Evolutionary conservation across 2,113 vertebrate genomes (phyloP), one percentile per base, ranked within the genome.

Genomic region (Mesitornis unicolor): DNA sequence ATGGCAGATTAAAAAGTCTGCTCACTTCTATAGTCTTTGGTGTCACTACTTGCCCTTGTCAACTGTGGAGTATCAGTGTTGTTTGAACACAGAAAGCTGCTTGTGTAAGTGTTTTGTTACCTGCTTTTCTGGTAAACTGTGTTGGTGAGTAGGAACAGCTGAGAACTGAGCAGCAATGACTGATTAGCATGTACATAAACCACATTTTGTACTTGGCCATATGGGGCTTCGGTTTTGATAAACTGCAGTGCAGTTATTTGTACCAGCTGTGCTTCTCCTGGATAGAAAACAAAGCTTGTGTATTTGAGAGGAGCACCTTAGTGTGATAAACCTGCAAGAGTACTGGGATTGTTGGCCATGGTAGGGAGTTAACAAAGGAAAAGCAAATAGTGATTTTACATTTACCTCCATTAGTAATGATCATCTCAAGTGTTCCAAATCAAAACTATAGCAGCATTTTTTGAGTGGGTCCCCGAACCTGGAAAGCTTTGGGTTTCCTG

Each of bases 21-120:
- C 42, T 65, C 0, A 0, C n/a, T 84, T 63, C 38, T 75, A 4
- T 18, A 47, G 54, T 25, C n/a, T 24, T 40, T 40, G 13, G 5
- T 70, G 80, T 70, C 38, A 11, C 14, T 53, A 9, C 50, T 57
- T 68, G 42, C 20, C n/a, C 18, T 13, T 42, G 25, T 25, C 53
- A 68, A 60, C 26, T 63, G 2, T 13, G 16, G 36, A 63, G 28
- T 8, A 16, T 59, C 61, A n/a, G 36, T 33, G 47, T 12, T 57
- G 45, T 43, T 42, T 25, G 63, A 76, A 76, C 0, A 3, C 45
- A 29, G 50, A n/a, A 82, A n/a, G 19, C 33, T 57, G 26, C 65
- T 67, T 68, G 42, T 1, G 0, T 35, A 15, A 87, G 57, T 0
- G 1, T 50, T 80, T n/a, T 38, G 11, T 50, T 75, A n/a, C 7